Base-by-base conservation (phyloP, 2,113 vertebrate genomes). In the Chlorodrepanis virens region DNA sequence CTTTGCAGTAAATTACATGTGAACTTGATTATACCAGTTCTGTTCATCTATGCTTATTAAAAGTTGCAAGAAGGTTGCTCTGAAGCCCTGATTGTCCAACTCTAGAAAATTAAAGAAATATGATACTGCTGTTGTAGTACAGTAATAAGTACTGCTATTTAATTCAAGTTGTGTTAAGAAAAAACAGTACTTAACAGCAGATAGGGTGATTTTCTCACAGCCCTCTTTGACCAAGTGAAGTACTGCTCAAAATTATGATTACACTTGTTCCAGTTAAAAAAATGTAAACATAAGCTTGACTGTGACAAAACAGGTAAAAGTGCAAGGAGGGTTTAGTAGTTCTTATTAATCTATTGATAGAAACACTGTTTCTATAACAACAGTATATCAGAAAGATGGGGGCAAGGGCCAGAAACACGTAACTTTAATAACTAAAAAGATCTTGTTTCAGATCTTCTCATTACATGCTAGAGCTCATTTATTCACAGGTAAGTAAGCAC, bases 341-440 rank as follows among this genome's bases (percentile, higher is more conserved):
- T 84, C 69, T 39, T 37, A 76, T 12, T 20, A 61, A 65, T 80
- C 53, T 92, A n/a, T 56, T 87, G 61, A 69, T 18, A 79, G 63
- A 87, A 93, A 67, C 21, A 42, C 45, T 20, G 63, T 95, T 90
- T 54, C 82, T 74, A 80, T 91, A 94, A 87, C 91, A 91, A 82
- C 87, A 65, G 77, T 20, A 42, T 57, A 90, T 85, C 57, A 80
- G 57, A 90, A 77, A 29, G 61, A 56, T 40, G 6, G 11, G 19
- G 19, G 67, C 27, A 24, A 37, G n/a, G 56, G 39, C 23, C 60
- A 92, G 76, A 84, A 89, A 72, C 20, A 49, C 9, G 2, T 57
- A 91, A 76, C 75, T 93, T 88, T 27, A 92, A 37, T 83, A 89
- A 81, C 40, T 37, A 67, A 74, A 86, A 70, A 82, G 11, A 84